Base-by-base conservation (phyloP, 2,888 invertebrate genomes). In the Tricholauxania praeusta region DNA sequence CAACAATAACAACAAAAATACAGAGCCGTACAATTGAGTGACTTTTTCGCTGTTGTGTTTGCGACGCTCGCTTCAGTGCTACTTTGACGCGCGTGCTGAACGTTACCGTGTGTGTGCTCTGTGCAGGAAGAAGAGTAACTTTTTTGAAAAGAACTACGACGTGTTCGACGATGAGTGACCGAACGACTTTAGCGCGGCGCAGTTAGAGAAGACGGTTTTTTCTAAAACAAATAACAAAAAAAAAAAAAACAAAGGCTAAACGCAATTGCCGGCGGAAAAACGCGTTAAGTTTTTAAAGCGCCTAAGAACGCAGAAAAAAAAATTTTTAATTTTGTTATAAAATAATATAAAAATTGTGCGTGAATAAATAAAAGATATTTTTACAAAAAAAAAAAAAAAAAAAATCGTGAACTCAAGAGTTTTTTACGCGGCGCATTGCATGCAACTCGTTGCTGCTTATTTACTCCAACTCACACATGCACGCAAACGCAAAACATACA, bases 41-140 rank as follows among this genome's bases (percentile, higher is more conserved):
- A 83, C 82, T 83, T 83, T 84, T 83, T 82, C 82, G 80, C 80
- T 79, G 81, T 77, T 79, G 76, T 77, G 76, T 78, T 81, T 80
- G 81, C 85, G 83, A 85, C 85, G 85, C 84, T 84, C 83, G 86
- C 86, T 85, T 85, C 87, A 87, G 85, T 87, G 84, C 82, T 83
- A 84, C 85, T 87, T 87, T 85, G 87, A 87, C 87, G 87, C 85
- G 87, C 87, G 87, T 84, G 84, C 81, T 82, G 85, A 86, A 85
- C 85, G 87, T 86, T 85, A 84, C 83, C 51, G 57, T 68, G 63
- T 19, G 39, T 39, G 64, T 32, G 15, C 39, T 22, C 51, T 49
- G 62, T 47, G 39, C 12, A 47, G 39, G 32, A 19, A 57, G 48
- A 68, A 15, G 28, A 51, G 39, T 39, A 39, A 39, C 39, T 39